Base-by-base conservation (phyloP, 2,888 invertebrate genomes). In the Oscheius sp. region DNA sequence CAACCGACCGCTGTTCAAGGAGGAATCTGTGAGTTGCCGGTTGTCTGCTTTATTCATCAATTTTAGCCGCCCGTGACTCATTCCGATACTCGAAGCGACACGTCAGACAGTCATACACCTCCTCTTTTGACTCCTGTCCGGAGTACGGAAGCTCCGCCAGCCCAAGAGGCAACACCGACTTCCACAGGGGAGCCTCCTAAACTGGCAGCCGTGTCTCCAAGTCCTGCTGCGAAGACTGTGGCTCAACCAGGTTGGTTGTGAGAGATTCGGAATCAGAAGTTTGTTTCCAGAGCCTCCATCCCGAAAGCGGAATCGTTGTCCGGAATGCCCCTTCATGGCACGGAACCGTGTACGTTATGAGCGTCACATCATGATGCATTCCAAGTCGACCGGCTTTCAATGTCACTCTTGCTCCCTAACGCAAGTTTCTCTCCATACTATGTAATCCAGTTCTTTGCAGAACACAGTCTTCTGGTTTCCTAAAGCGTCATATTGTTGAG, bases 401-500 rank as follows among this genome's bases (percentile, higher is more conserved):
- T 74, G 74, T 35, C 66, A 68, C 42, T n/a, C 37, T 21, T 74
- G 74, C 33, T 35, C 68, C 5, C n/a, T 74, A 37, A 68, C 66
- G 72, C 60, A 47, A 48, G 74, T 68, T 57, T 58, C 11, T 50
- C 3, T 13, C 21, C 33, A 65, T n/a, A 0, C 29, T 11, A 11
- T 50, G 2, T 48, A 50, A 42, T 47, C 10, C 2, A 63, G 47
- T 32, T 55, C 37, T 7, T 48, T 79, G 63, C 73, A 78, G 74
- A 55, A 76, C 74, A 47, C 50, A 35, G 29, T 73, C 77, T n/a
- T 13, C 60, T 4, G 81, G 79, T 13, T 78, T 79, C 72, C 62
- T 81, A 13, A 68, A 77, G n/a, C 73, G 76, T 42, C 81, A 81
- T 68, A 77, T 68, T 29, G 72, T 58, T n/a, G 59, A 55, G 37